Evolutionary conservation across 2,113 vertebrate species (phyloP), one percentile per base, ranked within the genome.

Genomic region (Poicephalus meyeri): DNA sequence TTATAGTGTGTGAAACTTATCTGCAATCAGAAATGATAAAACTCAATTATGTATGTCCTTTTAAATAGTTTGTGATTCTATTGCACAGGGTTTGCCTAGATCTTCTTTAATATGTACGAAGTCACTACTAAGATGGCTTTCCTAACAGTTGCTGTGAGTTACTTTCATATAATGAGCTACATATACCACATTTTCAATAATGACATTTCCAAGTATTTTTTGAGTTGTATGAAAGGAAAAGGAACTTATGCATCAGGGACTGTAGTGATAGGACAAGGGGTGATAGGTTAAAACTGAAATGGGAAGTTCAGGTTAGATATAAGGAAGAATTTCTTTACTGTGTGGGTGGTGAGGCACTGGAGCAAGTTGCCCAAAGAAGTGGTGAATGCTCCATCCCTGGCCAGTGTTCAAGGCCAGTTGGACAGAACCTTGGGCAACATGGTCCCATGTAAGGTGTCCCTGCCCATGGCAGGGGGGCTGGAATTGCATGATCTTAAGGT

Each of bases 171-270:
- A 79, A 87, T 52, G 42, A 80, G 7, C 0, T 9, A 16, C 29
- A 73, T 23, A 69, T 29, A 72, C 55, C 79, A 26, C 70, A 47
- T 72, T 93, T 66, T 84, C 76, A 73, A 28, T 92, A 95, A 97
- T 91, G 49, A 80, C 71, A 55, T 72, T 94, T 91, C 55, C 76
- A 79, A 96, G 60, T 94, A 50, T 63, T 66, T 83, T 80, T 93
- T 95, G 44, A 85, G 80, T 66, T 91, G 10, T 85, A 93, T 96
- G 83, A 94, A 72, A 97, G 80, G 58, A 96, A 94, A 95, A 96
- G 20, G n/a, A 96, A 86, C 25, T 95, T 25, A 47, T 93, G 39
- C 11, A 21, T 58, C 33, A 58, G 33, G 56, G 33, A 35, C 21
- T 35, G 33, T 16, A 58, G 33, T 35, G 56, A 58, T 24, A 56